Percentiles rank a stretch among this genome's conserved stretches.
phyloP scores from a whole-genome alignment of 2,797 vertebrate genomes.

The Eospalax fontanierii region DNA sequence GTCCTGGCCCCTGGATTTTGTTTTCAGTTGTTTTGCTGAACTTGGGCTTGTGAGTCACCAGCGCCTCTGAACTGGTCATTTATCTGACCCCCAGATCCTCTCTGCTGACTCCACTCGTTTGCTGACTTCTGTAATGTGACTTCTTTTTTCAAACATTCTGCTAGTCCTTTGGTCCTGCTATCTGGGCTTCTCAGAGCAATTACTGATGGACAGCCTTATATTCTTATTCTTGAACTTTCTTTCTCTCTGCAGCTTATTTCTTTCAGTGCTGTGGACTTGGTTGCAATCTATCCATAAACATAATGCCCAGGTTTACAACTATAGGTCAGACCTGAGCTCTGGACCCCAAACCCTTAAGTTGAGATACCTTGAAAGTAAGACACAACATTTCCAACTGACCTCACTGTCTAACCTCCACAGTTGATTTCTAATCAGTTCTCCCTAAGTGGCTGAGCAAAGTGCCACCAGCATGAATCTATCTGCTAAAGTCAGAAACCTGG shows the following conservation, averaged over 20 bases:
- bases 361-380: not conserved
- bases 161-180: not conserved
- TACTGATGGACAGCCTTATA: not conserved
- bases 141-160: conserved; percentile 37
- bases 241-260: not conserved
- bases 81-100: too few relatives aligned
- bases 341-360: not conserved
- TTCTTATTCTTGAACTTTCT: not conserved
- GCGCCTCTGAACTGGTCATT: not conserved
- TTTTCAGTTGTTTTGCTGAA: not conserved
- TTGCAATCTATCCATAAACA: not conserved
- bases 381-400: not conserved
- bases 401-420: not conserved
- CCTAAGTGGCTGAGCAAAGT: not conserved
- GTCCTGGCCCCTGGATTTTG: not conserved
- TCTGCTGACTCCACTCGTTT: not conserved
- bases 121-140: conserved; percentile 1
- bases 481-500: conserved; percentile 7
- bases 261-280: not conserved
- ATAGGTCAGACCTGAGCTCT: not conserved
- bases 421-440: not conserved
- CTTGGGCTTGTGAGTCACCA: not conserved
- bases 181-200: not conserved
- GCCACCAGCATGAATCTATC: not conserved
- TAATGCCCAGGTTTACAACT: not conserved